Percentiles rank a stretch among this genome's conserved stretches.
Conservation (phyloP, 2,888 invertebrate species). For the Slavum lentiscoides region DNA sequence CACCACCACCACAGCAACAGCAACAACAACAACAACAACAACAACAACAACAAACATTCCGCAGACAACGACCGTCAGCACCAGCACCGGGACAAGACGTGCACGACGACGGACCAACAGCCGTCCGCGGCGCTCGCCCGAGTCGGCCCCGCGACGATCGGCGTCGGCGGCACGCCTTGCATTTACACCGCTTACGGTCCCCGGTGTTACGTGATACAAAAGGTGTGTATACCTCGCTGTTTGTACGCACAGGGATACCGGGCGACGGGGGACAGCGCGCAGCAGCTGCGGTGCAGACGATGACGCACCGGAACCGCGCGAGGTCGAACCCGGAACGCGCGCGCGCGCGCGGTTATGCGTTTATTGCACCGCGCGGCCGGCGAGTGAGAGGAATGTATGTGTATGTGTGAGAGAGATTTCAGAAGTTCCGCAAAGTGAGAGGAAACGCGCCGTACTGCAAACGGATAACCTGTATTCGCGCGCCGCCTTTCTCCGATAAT, state of each 20-base stretch:
- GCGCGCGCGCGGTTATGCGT: constrained; percentile 7
- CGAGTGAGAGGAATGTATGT: neutral
- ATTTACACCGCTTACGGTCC: constrained; percentile 69
- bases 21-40: constrained; percentile 58
- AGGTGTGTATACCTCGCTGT: constrained; percentile 62
- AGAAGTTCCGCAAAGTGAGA: constrained; percentile 18
- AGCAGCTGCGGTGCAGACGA: neutral
- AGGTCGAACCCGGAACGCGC: constrained; percentile 37
- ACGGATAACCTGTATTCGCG: constrained; percentile 38
- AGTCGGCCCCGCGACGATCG: constrained; percentile 61
- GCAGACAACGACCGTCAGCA: constrained; percentile 8
- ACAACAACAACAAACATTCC: constrained; percentile 13
- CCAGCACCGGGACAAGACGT: constrained; percentile 29
- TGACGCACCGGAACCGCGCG: constrained; percentile 14
- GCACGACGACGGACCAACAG: constrained; percentile 58
- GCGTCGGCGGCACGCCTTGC: constrained; percentile 64
- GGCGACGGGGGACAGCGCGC: constrained; percentile 4
- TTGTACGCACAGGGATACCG: neutral
- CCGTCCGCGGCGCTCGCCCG: constrained; percentile 58
- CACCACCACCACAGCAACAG: constrained; percentile 53
- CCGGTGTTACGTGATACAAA: constrained; percentile 69
- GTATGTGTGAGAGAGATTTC: too few relatives aligned
- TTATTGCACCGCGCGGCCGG: neutral
- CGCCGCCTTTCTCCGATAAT: constrained; percentile 33
- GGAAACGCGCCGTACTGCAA: constrained; percentile 9